Conservation (phyloP, 37 sponge, comb jelly and placozoan species). For the Ianthella basta region DNA sequence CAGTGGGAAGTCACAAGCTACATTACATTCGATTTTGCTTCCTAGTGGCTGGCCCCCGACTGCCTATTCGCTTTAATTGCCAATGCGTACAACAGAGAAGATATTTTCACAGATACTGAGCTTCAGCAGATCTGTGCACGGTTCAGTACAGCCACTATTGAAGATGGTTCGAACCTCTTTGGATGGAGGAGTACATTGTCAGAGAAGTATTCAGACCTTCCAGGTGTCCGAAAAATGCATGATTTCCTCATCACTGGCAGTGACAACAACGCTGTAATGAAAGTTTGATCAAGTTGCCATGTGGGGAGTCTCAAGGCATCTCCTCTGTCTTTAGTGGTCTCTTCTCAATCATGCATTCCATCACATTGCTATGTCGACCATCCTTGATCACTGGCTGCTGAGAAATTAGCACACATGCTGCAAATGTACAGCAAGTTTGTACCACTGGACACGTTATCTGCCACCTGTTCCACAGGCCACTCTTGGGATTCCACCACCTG, state of each 20-base stretch:
- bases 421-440: slow-evolving; percentile 3
- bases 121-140: background rate
- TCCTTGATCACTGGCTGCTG: background rate
- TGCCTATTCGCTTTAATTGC: background rate
- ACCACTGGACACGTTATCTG: background rate
- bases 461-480: background rate
- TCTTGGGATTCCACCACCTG: background rate
- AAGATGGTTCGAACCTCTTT: background rate
- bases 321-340: background rate
- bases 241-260: background rate
- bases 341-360: background rate
- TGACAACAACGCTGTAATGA: background rate
- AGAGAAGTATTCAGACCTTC: background rate
- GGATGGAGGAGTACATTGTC: background rate
- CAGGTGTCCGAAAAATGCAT: background rate
- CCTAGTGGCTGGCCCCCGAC: background rate
- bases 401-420: background rate
- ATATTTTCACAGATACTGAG: background rate
- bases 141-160: background rate
- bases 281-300: background rate
- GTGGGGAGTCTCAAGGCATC: background rate
- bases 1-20: background rate
- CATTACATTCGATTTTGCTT: slow-evolving; percentile 3
- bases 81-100: background rate
- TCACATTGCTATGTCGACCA: background rate